Evolutionary conservation across 1,140 invertebrate species (phyloP).

Genomic region (Temnothorax longispinosus): DNA sequence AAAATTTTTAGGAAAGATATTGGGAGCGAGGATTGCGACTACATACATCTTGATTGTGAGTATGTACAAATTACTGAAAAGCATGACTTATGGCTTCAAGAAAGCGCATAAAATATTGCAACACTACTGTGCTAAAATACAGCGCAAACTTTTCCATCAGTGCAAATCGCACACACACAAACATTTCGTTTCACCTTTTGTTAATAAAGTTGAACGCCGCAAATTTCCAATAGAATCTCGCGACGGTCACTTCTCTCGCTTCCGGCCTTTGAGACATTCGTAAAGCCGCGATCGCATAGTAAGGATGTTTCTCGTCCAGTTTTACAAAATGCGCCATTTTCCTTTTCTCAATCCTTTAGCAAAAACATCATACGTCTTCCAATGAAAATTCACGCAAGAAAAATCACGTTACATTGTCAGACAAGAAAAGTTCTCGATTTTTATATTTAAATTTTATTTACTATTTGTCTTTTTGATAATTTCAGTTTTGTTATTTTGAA

Average conservation of each 20-base stretch:
- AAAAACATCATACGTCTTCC: conserved; percentile 44
- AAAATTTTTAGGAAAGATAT: background rate
- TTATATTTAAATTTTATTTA: background rate
- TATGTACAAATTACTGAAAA: conserved; percentile 1
- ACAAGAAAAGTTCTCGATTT: background rate
- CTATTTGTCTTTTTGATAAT: background rate
- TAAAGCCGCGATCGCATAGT: conserved; percentile 75
- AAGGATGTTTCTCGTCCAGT: conserved; percentile 77
- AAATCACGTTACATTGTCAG: background rate
- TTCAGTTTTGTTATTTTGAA: background rate
- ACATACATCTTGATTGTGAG: background rate
- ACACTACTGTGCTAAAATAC: background rate
- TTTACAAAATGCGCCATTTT: conserved; percentile 78
- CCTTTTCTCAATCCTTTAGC: conserved; percentile 57
- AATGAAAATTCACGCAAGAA: background rate
- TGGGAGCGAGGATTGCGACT: background rate
- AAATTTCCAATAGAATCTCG: conserved; percentile 79
- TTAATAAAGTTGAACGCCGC: conserved; percentile 78
- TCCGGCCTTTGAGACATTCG: conserved; percentile 79
- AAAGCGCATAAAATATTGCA: background rate
- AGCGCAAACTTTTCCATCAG: background rate
- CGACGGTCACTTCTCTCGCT: conserved; percentile 75
- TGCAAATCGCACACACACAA: conserved; percentile 7
- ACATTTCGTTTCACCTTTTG: conserved; percentile 75
- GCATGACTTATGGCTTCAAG: background rate